These are phyloP conservation scores for Steinernema carpocapsae DNA, from an alignment of 2,888 invertebrate species.

Conservation along the genomic window DNA sequence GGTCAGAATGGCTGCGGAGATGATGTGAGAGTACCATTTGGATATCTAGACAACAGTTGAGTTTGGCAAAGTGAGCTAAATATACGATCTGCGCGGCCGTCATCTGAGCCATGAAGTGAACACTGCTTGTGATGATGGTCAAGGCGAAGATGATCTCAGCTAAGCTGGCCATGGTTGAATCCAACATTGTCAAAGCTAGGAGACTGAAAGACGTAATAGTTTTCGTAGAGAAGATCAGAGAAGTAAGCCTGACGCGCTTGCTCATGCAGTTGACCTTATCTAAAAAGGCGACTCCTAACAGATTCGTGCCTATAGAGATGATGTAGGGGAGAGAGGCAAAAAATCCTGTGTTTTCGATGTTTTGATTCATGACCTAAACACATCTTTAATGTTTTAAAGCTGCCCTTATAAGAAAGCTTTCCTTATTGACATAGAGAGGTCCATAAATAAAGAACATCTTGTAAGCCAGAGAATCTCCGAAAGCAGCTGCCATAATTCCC, in stretches of 20 bases:
- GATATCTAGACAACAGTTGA: not conserved
- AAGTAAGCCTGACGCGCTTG: not conserved
- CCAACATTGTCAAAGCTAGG: not conserved
- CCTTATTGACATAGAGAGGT: constrained; percentile 11
- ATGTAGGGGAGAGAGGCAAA: constrained; percentile 6
- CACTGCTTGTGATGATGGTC: not conserved
- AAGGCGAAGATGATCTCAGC: not conserved
- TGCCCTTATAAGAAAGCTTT: not conserved
- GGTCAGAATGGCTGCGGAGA: not conserved
- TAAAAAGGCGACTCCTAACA: not conserved
- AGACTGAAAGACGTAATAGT: not conserved
- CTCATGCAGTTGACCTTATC: not conserved
- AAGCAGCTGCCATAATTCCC: constrained; percentile 4
- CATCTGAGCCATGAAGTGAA: not conserved
- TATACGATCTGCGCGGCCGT: not conserved
- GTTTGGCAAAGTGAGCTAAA: no score
- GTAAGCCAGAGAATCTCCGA: constrained; percentile 3
- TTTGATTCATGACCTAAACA: not conserved
- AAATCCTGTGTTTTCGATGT: not conserved
- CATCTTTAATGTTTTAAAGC: not conserved
- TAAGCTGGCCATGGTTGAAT: not conserved
- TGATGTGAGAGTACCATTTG: not conserved
- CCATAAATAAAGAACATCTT: constrained; percentile 4
- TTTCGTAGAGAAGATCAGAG: not conserved
- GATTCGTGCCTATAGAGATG: not conserved